Percentiles rank a stretch among this genome's conserved stretches.
These are phyloP conservation scores for Adineta ricciae DNA, from an alignment of 2,888 invertebrate genomes.

Conservation along the genomic window DNA sequence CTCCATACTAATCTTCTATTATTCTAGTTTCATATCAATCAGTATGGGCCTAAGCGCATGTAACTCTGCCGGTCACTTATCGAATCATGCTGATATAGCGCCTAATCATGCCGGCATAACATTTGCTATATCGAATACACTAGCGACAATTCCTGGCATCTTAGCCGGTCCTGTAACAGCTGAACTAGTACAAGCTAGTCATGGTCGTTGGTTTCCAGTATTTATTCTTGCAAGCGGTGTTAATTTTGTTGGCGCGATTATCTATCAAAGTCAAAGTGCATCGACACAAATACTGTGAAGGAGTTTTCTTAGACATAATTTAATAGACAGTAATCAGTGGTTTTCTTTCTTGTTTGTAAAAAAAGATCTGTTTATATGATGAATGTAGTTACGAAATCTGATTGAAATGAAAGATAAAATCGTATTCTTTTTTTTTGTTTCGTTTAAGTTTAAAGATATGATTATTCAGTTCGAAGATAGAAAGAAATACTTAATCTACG, in stretches of 20 bases:
- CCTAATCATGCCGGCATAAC: constrained; percentile 68
- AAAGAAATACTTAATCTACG: too few relatives aligned
- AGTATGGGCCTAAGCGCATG: constrained; percentile 66
- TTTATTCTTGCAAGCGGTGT: constrained; percentile 63
- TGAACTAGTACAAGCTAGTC: constrained; percentile 61
- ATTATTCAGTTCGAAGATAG: not conserved
- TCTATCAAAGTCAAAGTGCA: constrained; percentile 64
- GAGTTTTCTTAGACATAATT: not conserved
- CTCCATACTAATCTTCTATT: not conserved
- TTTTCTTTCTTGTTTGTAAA: not conserved
- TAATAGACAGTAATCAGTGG: not conserved
- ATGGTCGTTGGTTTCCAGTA: constrained; percentile 65
- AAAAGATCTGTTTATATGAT: not conserved
- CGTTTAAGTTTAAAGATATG: not conserved
- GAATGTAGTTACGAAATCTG: not conserved
- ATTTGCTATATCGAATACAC: constrained; percentile 66
- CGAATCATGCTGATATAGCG: constrained; percentile 67
- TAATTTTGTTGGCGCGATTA: constrained; percentile 63
- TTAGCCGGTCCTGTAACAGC: constrained; percentile 66
- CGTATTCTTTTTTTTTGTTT: not conserved
- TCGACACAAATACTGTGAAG: constrained; percentile 28
- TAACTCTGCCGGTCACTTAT: constrained; percentile 66
- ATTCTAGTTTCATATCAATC: constrained; percentile 59
- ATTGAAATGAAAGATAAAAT: not conserved
- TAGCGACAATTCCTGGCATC: constrained; percentile 66